phyloP scores from a whole-genome alignment of 2,888 invertebrate species.

The Azorinus chamasolen region DNA sequence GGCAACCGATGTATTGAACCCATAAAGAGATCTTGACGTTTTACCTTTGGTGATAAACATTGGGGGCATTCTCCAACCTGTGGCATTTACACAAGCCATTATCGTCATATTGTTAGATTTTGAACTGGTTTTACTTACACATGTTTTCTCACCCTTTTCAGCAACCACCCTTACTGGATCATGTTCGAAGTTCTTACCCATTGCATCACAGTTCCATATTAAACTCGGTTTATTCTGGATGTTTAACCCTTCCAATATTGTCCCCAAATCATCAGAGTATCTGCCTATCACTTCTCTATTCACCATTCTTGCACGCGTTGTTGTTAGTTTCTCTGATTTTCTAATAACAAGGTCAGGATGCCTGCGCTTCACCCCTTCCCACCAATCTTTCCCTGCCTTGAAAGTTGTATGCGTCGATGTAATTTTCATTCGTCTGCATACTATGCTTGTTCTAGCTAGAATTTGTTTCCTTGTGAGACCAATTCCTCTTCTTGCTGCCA shows the following conservation, averaged over 20 bases:
- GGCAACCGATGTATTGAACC: conserved; percentile 50
- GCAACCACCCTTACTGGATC: conserved; percentile 15
- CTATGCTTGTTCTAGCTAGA: conserved; percentile 1
- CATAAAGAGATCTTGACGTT: conserved; percentile 43
- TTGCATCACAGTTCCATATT: conserved; percentile 33
- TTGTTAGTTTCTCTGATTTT: conserved; percentile 13
- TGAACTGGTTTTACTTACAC: conserved; percentile 28
- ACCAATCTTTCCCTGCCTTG: conserved; percentile 20
- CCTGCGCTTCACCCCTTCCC: conserved; percentile 5
- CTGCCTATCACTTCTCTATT: conserved; percentile 12
- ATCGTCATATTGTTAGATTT: conserved; percentile 29
- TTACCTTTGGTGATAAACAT: conserved; percentile 65
- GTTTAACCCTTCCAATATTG: conserved; percentile 7
- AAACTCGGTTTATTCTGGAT: not conserved
- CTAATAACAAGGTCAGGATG: conserved; percentile 10
- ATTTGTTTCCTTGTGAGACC: conserved; percentile 42
- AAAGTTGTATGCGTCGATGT: not conserved
- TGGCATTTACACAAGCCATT: conserved; percentile 37
- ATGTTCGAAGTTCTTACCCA: conserved; percentile 26
- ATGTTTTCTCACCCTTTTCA: conserved; percentile 2
- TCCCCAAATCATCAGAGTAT: conserved; percentile 23
- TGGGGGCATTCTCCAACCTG: conserved; percentile 37
- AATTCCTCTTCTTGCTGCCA: conserved; percentile 46
- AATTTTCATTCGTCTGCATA: conserved; percentile 10
- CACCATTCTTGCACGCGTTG: conserved; percentile 16